Conservation (phyloP, 2,113 vertebrate genomes). For the Octodon degus region DNA sequence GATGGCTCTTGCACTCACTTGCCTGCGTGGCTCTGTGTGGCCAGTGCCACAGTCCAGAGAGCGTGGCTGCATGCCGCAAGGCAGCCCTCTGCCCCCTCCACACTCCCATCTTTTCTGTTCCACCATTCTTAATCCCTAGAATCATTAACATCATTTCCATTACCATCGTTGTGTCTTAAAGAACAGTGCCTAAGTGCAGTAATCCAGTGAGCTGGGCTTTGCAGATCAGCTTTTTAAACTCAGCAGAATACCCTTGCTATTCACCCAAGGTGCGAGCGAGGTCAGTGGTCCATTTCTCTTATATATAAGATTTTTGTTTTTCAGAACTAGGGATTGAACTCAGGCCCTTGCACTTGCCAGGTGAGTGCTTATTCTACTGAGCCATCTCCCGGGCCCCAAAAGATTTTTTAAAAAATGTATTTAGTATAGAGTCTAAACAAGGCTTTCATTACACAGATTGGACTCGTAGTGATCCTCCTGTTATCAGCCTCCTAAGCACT, state of each 20-base stretch:
- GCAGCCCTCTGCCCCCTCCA: no score
- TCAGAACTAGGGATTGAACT: no score
- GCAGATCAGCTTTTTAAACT: background rate
- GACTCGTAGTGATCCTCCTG: no score
- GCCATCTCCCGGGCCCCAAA: no score
- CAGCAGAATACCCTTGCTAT: background rate
- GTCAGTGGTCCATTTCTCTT: background rate
- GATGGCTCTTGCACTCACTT: background rate
- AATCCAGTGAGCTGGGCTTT: no score
- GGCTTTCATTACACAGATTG: no score
- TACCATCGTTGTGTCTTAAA: background rate
- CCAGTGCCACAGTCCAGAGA: no score
- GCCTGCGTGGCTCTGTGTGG: background rate
- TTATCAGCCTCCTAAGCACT: no score
- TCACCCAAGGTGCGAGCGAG: background rate
- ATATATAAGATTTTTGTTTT: background rate
- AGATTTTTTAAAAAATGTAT: no score
- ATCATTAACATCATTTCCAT: background rate
- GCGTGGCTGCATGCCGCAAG: background rate
- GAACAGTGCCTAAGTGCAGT: background rate
- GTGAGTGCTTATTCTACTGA: no score
- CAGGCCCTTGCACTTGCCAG: no score
- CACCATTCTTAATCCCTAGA: background rate
- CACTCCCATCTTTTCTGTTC: background rate
- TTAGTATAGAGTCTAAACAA: no score